Evolutionary conservation across 1,140 invertebrate genomes (phyloP).

Genomic region (Listronotus oregonensis): DNA sequence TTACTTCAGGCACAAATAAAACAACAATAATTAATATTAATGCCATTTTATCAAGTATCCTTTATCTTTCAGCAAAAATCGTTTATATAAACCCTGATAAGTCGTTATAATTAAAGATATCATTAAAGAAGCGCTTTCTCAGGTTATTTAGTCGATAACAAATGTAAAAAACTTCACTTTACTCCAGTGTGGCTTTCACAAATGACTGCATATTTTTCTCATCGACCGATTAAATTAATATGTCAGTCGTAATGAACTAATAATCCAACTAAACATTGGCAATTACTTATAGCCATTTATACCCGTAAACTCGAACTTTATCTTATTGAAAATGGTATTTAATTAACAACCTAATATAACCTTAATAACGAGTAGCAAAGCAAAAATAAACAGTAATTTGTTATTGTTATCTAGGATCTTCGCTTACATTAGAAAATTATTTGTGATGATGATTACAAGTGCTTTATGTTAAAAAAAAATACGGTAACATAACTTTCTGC

Average conservation of each 20-base stretch:
- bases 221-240: slow-evolving; percentile 1
- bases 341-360: not conserved
- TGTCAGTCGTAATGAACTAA: slow-evolving; percentile 1
- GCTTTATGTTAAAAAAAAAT: too few species aligned
- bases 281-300: not conserved
- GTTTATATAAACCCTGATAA: not conserved
- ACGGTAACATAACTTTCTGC: too few species aligned
- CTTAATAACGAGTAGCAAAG: not conserved
- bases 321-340: slow-evolving; percentile 3
- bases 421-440: not conserved
- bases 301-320: not conserved
- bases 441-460: not conserved
- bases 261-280: not conserved
- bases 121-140: slow-evolving; percentile 19
- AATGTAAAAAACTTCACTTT: not conserved
- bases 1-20: too few species aligned
- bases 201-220: slow-evolving; percentile 5
- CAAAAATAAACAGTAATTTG: slow-evolving; percentile 2
- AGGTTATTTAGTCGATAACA: not conserved
- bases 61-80: not conserved
- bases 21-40: too few species aligned
- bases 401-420: slow-evolving; percentile 1
- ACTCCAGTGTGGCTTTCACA: slow-evolving; percentile 5
- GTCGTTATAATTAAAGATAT: slow-evolving; percentile 15
- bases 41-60: too few species aligned